Evolutionary conservation across 2,113 vertebrate species (phyloP).

Genomic region (Neodon shergylaensis): DNA sequence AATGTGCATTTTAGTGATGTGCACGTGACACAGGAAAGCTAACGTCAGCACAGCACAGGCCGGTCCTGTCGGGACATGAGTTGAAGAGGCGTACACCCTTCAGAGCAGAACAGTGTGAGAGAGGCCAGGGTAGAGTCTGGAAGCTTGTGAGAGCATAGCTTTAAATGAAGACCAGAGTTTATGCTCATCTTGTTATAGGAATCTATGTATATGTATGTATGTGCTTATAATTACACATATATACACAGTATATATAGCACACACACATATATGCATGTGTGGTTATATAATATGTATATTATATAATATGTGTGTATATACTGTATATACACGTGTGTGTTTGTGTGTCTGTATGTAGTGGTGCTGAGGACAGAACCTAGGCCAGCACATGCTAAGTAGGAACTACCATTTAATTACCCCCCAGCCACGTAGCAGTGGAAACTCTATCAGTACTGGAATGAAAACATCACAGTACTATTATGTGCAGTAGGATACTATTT

Average conservation of each 20-base stretch:
- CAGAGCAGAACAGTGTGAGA: not conserved
- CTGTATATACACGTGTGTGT: not conserved
- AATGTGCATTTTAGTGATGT: no score
- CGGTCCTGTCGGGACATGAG: not conserved
- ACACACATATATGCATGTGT: not conserved
- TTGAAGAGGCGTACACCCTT: rapidly evolving
- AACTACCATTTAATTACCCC: not conserved
- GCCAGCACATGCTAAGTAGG: not conserved
- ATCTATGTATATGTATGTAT: not conserved
- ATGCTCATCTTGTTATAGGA: not conserved
- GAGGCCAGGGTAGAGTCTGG: not conserved
- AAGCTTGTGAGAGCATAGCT: not conserved
- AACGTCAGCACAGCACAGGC: not conserved
- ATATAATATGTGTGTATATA: not conserved
- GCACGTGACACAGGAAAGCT: not conserved
- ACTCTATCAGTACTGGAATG: not conserved
- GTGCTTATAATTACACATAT: not conserved
- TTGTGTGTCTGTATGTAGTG: not conserved
- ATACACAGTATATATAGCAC: not conserved
- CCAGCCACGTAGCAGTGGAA: not conserved
- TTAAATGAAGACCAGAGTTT: not conserved
- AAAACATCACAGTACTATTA: not conserved
- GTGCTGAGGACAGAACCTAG: not conserved
- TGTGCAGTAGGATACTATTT: not conserved
- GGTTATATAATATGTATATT: not conserved